Percentiles rank a stretch among this genome's conserved stretches.
Evolutionary conservation across 2,113 vertebrate genomes (phyloP).

Genomic region (Gracilinanus agilis): DNA sequence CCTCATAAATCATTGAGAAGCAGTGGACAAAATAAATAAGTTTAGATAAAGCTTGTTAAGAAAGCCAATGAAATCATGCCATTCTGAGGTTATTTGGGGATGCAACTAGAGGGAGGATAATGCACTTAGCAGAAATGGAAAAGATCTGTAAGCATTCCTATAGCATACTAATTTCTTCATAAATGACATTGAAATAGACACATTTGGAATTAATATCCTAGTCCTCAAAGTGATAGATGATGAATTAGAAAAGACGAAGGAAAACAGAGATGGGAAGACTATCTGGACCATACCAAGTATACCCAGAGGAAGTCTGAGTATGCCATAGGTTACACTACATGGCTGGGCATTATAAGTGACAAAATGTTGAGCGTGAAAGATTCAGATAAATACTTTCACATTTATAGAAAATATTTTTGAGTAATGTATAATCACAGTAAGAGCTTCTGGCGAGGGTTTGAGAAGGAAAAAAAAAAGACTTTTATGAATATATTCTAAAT

Average conservation of each 20-base stretch:
- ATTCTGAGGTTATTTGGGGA: neutral
- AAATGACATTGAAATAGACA: neutral
- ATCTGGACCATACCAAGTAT: neutral
- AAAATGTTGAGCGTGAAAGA: neutral
- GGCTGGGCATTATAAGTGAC: neutral
- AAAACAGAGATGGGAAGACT: neutral
- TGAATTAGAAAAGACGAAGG: neutral
- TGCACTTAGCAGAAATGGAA: neutral
- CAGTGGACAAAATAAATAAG: neutral
- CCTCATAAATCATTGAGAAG: neutral
- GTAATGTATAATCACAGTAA: neutral
- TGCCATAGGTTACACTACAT: neutral
- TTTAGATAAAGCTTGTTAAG: neutral
- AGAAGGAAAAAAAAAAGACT: neutral
- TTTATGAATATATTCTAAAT: neutral
- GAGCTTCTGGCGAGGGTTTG: neutral
- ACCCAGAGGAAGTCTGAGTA: neutral
- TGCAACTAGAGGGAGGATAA: neutral
- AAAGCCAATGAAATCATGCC: neutral
- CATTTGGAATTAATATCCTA: neutral
- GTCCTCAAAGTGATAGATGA: neutral
- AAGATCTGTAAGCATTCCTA: neutral
- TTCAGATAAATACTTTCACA: neutral
- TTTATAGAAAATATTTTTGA: neutral
- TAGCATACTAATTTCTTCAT: neutral